phyloP scores from a whole-genome alignment of 2,888 invertebrate genomes.

The Lomographa bimaculata region DNA sequence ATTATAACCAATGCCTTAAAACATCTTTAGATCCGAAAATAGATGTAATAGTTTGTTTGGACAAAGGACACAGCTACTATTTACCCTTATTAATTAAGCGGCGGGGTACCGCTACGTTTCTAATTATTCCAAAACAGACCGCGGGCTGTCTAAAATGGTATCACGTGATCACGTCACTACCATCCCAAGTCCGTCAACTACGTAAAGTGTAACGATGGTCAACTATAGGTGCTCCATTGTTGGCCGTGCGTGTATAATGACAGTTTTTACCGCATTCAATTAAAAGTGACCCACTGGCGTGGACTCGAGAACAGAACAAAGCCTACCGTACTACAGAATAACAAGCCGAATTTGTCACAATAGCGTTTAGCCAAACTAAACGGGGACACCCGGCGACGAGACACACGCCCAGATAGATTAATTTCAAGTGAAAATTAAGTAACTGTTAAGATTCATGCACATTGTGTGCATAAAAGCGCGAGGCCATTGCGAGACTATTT shows the following conservation, averaged over 20 bases:
- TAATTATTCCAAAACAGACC: neutral
- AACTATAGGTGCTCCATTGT: conserved; percentile 52
- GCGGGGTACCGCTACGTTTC: no score
- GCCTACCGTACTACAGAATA: conserved; percentile 38
- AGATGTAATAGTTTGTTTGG: no score
- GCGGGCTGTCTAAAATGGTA: neutral
- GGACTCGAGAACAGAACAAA: conserved; percentile 53
- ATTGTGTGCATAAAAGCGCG: conserved; percentile 20
- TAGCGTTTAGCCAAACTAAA: conserved; percentile 36
- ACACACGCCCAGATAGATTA: conserved; percentile 38
- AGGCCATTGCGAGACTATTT: conserved; percentile 13
- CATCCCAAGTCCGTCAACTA: conserved; percentile 6
- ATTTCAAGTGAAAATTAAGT: conserved; percentile 44
- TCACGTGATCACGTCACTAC: conserved; percentile 2
- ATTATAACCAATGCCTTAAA: no score
- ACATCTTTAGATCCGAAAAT: no score
- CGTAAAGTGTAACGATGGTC: conserved; percentile 39
- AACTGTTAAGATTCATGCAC: conserved; percentile 30
- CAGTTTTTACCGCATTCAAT: conserved; percentile 75
- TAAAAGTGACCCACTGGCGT: conserved; percentile 74
- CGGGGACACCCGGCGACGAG: conserved; percentile 37
- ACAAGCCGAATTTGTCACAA: conserved; percentile 45
- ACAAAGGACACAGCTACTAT: no score
- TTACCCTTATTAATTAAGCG: no score
- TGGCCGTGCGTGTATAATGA: conserved; percentile 73